phyloP scores from a whole-genome alignment of 2,888 invertebrate genomes.

The Stegophylla sp. region DNA sequence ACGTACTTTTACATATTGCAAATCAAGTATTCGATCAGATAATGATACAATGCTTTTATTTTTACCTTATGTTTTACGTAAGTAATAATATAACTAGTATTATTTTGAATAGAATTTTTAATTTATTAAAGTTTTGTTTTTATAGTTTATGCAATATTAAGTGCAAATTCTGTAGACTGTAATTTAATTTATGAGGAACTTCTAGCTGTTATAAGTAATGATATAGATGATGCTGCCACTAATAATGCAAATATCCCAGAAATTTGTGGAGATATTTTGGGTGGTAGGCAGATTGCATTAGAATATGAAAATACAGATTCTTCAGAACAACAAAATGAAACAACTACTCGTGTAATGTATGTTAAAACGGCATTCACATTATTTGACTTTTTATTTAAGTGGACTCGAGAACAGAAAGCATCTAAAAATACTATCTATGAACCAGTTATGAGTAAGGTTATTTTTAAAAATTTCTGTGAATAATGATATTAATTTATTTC shows the following conservation, averaged over 20 bases:
- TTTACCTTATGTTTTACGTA: conserved; percentile 74
- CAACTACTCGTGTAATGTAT: conserved; percentile 60
- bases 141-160: conserved; percentile 66
- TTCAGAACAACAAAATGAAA: conserved; percentile 50
- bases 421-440: conserved; percentile 35
- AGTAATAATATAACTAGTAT: conserved; percentile 20
- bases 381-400: conserved; percentile 68
- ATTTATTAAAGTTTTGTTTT: conserved; percentile 65
- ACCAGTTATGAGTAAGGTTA: conserved; percentile 49
- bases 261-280: not conserved
- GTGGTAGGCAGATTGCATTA: conserved; percentile 46
- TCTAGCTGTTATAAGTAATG: conserved; percentile 66
- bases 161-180: conserved; percentile 65
- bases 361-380: conserved; percentile 70
- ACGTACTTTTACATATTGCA: conserved; percentile 73
- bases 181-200: conserved; percentile 69
- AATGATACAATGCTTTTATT: conserved; percentile 72
- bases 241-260: conserved; percentile 29
- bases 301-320: conserved; percentile 39
- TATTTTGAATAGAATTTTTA: not conserved
- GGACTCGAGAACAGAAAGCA: conserved; percentile 49
- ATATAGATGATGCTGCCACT: conserved; percentile 29
- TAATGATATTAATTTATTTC: conserved; percentile 61
- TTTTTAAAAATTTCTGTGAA: conserved; percentile 41
- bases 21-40: conserved; percentile 73